phyloP scores from a whole-genome alignment of 2,888 invertebrate genomes.

The Emmelina monodactyla region DNA sequence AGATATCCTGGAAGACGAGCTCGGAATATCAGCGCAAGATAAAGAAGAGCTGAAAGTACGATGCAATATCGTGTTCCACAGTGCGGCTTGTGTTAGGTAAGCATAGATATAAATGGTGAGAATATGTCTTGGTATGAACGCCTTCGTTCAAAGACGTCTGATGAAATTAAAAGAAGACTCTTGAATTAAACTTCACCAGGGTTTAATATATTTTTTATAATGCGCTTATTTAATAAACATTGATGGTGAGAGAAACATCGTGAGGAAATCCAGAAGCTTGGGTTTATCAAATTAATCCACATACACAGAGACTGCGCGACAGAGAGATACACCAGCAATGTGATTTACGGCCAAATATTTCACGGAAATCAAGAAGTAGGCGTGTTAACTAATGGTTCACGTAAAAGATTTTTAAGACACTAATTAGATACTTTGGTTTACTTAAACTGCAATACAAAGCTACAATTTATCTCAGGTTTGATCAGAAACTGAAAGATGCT shows the following conservation, averaged over 20 bases:
- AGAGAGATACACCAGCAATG: too few relatives aligned
- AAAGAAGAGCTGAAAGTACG: slow-evolving; percentile 64
- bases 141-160: background rate
- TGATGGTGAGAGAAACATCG: too few relatives aligned
- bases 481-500: slow-evolving; percentile 83
- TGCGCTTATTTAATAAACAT: slow-evolving; percentile 2
- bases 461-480: slow-evolving; percentile 84
- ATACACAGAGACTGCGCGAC: too few relatives aligned
- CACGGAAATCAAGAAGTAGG: too few relatives aligned
- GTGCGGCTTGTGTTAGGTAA: slow-evolving; percentile 82
- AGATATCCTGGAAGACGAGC: slow-evolving; percentile 66
- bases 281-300: too few relatives aligned
- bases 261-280: too few relatives aligned
- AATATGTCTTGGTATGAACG: background rate
- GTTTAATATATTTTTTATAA: background rate
- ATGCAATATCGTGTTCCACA: slow-evolving; percentile 80
- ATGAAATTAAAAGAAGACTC: too few relatives aligned
- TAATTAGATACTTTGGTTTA: too few relatives aligned
- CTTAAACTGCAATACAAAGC: too few relatives aligned
- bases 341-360: too few relatives aligned
- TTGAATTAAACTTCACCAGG: background rate
- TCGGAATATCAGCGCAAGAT: slow-evolving; percentile 68
- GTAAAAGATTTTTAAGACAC: too few relatives aligned
- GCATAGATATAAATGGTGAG: background rate
- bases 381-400: too few relatives aligned